phyloP scores from a whole-genome alignment of 2,888 invertebrate species.

The Thera obeliscata region DNA sequence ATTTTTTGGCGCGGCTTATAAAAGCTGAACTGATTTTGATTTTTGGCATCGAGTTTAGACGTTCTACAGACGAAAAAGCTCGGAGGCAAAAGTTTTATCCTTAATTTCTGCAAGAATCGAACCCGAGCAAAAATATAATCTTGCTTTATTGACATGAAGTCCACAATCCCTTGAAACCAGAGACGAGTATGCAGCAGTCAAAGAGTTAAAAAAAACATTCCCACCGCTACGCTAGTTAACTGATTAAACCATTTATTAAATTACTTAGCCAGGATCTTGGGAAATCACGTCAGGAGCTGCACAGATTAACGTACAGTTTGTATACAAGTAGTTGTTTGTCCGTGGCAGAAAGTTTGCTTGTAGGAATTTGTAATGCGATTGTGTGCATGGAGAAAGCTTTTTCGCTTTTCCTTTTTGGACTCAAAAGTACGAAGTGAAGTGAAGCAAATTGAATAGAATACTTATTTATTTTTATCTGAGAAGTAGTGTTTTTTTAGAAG shows the following conservation, averaged over 20 bases:
- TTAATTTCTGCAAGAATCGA: neutral
- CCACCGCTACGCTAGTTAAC: slow-evolving; percentile 58
- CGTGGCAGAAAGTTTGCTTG: slow-evolving; percentile 16
- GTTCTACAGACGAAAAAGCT: too few species aligned
- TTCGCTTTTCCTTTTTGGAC: slow-evolving; percentile 5
- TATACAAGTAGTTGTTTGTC: slow-evolving; percentile 13
- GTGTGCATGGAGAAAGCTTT: slow-evolving; percentile 11
- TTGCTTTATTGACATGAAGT: slow-evolving; percentile 8
- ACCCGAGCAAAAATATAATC: neutral
- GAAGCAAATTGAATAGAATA: neutral
- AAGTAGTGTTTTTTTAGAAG: neutral
- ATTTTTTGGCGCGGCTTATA: too few species aligned
- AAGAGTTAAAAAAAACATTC: slow-evolving; percentile 48
- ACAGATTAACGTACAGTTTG: slow-evolving; percentile 19
- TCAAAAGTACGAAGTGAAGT: neutral
- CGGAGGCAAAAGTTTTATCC: too few species aligned
- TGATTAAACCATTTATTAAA: slow-evolving; percentile 78
- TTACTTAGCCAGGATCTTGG: slow-evolving; percentile 66
- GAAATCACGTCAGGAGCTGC: slow-evolving; percentile 62
- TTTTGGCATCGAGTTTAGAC: too few species aligned
- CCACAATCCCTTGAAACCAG: slow-evolving; percentile 4
- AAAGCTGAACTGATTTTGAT: too few species aligned
- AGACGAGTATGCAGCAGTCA: slow-evolving; percentile 8
- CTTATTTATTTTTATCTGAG: neutral
- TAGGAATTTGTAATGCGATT: slow-evolving; percentile 16